Evolutionary conservation across 35 echinoderm and acorn worm species (phyloP).

Genomic region (Acanthaster planci): DNA sequence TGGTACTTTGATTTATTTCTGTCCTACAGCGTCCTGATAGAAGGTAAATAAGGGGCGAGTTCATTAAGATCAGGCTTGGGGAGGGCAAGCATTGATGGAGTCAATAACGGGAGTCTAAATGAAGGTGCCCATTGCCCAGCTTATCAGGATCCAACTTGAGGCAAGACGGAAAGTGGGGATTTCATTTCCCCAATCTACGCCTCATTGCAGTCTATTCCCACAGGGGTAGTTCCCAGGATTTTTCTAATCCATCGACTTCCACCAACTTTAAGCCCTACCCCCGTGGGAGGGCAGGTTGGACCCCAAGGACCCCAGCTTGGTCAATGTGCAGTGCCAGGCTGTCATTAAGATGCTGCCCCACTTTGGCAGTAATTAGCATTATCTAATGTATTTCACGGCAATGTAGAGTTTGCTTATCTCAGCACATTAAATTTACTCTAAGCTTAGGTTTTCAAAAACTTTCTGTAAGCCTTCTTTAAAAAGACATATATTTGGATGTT

Average conservation of each 20-base stretch:
- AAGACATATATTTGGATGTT: no score
- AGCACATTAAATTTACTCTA: no score
- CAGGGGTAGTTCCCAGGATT: not conserved
- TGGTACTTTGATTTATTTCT: not conserved
- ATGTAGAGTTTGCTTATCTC: no score
- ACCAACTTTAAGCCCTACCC: not conserved
- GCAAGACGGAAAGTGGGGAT: constrained; percentile 1
- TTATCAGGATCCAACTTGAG: constrained; percentile 28
- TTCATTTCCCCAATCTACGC: not conserved
- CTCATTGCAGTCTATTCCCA: not conserved
- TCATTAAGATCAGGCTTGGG: not conserved
- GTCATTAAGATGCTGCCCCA: no score
- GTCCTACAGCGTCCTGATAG: not conserved
- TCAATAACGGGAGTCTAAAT: not conserved
- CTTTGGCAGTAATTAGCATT: no score
- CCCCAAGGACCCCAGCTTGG: no score
- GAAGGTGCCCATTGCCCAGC: not conserved
- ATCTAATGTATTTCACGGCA: no score
- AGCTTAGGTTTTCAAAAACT: no score
- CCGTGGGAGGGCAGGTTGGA: not conserved
- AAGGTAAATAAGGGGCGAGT: not conserved
- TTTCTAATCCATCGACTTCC: constrained; percentile 15
- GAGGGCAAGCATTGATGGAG: not conserved
- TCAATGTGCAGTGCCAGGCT: no score
- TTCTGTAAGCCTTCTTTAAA: no score